Evolutionary conservation across 1,140 invertebrate genomes (phyloP).

Genomic region (Drosophila busckii): DNA sequence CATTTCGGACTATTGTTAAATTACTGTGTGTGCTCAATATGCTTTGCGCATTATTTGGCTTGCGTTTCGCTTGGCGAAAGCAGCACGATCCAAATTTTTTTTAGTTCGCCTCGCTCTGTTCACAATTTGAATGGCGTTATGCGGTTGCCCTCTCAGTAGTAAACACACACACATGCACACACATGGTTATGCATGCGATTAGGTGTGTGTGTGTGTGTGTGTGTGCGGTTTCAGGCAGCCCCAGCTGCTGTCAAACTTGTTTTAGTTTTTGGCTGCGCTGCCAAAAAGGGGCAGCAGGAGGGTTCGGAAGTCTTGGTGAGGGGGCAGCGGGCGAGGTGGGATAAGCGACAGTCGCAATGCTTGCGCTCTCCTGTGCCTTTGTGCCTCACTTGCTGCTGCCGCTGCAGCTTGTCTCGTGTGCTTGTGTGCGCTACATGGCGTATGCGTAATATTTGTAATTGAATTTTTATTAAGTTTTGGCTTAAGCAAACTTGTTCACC

Average conservation of each 20-base stretch:
- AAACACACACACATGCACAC: no score
- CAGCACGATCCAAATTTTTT: constrained; percentile 6
- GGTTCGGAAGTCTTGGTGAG: no score
- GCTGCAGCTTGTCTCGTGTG: background rate
- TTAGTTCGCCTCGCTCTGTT: constrained; percentile 11
- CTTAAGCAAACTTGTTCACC: no score
- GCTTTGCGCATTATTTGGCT: no score
- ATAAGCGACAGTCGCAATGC: constrained; percentile 12
- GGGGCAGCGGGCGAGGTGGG: background rate
- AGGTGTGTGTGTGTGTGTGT: no score
- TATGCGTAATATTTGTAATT: constrained; percentile 35
- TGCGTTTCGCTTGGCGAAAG: background rate
- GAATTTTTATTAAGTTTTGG: background rate
- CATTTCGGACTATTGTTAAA: no score
- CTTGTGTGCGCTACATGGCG: constrained; percentile 23
- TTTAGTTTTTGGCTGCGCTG: constrained; percentile 20
- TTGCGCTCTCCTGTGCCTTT: background rate
- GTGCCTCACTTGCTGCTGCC: background rate
- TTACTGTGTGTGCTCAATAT: no score
- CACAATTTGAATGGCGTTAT: constrained; percentile 29
- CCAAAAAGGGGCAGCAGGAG: background rate
- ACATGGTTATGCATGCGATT: constrained; percentile 8
- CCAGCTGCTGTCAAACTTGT: constrained; percentile 33
- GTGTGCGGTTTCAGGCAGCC: constrained; percentile 16
- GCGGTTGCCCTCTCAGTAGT: constrained; percentile 3